Percentiles rank a stretch among this genome's conserved stretches.
phyloP scores from a whole-genome alignment of 2,888 invertebrate species.

The Ennomos fuscantarius region DNA sequence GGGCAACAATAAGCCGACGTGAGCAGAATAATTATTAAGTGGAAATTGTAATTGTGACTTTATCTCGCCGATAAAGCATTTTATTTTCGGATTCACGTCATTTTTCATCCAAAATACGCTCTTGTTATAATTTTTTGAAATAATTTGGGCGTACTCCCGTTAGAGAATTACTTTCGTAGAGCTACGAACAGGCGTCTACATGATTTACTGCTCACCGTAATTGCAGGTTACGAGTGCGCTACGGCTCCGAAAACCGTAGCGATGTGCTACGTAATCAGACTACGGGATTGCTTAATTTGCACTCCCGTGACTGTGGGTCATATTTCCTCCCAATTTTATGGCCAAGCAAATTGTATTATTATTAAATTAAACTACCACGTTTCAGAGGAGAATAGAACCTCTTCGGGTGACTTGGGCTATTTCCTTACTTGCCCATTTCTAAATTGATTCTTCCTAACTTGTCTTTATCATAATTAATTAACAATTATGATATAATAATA shows the following conservation, averaged over 20 bases:
- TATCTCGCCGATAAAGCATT: slow-evolving; percentile 9
- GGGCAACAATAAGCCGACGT: slow-evolving; percentile 46
- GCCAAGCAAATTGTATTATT: not conserved
- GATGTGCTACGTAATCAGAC: slow-evolving; percentile 31
- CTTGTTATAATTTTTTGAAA: slow-evolving; percentile 24
- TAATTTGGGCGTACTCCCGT: slow-evolving; percentile 18
- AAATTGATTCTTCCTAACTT: too few species aligned
- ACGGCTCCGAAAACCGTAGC: slow-evolving; percentile 30
- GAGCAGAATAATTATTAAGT: slow-evolving; percentile 49
- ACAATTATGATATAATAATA: too few species aligned
- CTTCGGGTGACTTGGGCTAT: too few species aligned
- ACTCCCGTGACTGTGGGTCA: slow-evolving; percentile 22
- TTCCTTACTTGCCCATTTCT: too few species aligned
- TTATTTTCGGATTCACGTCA: slow-evolving; percentile 4
- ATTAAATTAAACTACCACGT: too few species aligned
- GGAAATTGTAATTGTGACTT: slow-evolving; percentile 43
- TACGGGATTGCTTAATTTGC: slow-evolving; percentile 28
- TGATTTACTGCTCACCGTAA: slow-evolving; percentile 36
- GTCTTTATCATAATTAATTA: too few species aligned
- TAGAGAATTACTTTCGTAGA: slow-evolving; percentile 31
- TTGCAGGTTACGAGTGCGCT: slow-evolving; percentile 32
- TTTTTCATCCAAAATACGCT: slow-evolving; percentile 11
- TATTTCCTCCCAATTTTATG: slow-evolving; percentile 18
- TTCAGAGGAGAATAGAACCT: too few species aligned
- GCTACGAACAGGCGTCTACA: slow-evolving; percentile 29